A percentile compares a stretch with the other conserved stretches of the same genome.
Conservation (phyloP, 2,888 invertebrate species). For the Chrysolina americana region DNA sequence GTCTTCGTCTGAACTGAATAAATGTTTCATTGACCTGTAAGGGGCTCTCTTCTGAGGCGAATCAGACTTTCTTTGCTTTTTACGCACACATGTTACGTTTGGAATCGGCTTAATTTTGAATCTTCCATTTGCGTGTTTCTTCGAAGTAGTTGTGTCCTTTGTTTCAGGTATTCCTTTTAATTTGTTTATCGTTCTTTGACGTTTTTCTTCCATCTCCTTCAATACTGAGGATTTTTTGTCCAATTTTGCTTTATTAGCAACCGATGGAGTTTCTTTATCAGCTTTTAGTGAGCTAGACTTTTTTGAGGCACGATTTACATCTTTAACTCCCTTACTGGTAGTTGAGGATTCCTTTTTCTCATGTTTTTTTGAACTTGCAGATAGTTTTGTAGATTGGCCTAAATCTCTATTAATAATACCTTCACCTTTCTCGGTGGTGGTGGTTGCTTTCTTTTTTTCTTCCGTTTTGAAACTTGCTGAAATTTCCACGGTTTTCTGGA, state of each 20-base stretch:
- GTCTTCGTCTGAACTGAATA: conserved; percentile 30
- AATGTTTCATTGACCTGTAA: conserved; percentile 3
- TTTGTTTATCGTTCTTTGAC: conserved; percentile 57
- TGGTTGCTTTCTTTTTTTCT: too few relatives aligned
- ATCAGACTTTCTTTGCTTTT: conserved; percentile 38
- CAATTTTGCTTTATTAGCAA: conserved; percentile 12
- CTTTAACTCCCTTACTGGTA: background rate
- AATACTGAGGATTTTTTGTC: conserved; percentile 37
- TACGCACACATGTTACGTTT: conserved; percentile 33
- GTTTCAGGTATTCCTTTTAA: conserved; percentile 48
- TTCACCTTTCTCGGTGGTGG: too few relatives aligned
- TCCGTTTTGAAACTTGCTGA: too few relatives aligned
- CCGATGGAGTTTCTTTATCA: background rate
- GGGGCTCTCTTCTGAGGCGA: conserved; percentile 39
- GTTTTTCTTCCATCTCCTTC: conserved; percentile 61
- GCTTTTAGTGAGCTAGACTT: background rate
- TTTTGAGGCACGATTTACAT: background rate
- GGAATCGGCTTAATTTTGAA: conserved; percentile 50
- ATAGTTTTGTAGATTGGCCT: background rate
- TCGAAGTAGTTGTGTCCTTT: background rate
- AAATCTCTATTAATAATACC: background rate
- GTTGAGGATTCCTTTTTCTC: background rate
- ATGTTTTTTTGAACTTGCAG: background rate
- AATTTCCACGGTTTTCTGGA: background rate
- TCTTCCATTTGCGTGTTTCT: conserved; percentile 30